Conservation (phyloP, 2,113 vertebrate genomes). For the Psittacula cyanocephala region DNA sequence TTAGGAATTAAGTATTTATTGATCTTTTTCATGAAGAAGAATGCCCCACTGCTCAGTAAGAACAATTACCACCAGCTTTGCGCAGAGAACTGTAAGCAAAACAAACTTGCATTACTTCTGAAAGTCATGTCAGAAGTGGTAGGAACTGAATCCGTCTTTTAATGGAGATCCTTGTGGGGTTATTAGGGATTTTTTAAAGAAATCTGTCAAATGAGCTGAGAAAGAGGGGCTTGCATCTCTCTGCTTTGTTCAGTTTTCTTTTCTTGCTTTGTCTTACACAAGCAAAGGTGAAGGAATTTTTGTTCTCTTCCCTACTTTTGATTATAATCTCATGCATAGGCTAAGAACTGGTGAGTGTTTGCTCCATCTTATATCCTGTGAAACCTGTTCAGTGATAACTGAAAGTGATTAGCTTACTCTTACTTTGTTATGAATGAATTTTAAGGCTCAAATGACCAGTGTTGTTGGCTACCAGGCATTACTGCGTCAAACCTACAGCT, state of each 20-base stretch:
- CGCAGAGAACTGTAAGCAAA: neutral
- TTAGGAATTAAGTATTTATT: slow-evolving; percentile 60
- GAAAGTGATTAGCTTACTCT: neutral
- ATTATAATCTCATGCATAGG: neutral
- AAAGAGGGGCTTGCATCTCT: neutral
- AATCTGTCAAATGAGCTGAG: neutral
- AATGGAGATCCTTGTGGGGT: neutral
- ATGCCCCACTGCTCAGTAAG: neutral
- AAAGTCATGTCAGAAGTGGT: neutral
- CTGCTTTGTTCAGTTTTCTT: neutral
- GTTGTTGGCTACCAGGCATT: neutral
- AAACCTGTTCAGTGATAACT: neutral
- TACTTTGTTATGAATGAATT: neutral
- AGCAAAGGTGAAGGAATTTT: neutral
- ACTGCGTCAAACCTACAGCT: neutral
- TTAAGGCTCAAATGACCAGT: neutral
- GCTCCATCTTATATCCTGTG: neutral
- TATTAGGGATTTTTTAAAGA: neutral
- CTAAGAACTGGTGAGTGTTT: neutral
- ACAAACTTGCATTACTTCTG: neutral
- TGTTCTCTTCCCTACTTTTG: neutral
- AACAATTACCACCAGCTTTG: neutral
- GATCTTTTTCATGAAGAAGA: slow-evolving; percentile 23
- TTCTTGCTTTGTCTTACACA: neutral
- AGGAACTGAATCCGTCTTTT: neutral